A percentile compares a stretch with the other conserved stretches of the same genome.
Evolutionary conservation across 2,113 vertebrate species (phyloP).

Genomic region (Lycaon pictus): DNA sequence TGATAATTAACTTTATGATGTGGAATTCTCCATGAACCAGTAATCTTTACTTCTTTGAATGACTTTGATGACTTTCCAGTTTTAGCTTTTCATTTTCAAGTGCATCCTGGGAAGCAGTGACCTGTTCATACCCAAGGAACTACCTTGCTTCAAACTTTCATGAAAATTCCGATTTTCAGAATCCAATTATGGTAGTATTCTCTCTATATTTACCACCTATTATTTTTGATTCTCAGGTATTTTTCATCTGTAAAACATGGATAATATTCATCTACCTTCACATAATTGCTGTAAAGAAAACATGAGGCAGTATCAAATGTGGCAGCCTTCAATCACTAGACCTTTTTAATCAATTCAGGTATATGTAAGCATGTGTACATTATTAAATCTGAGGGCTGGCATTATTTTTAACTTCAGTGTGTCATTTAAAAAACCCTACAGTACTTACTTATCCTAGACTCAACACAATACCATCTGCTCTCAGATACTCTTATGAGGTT

Average conservation of each 20-base stretch:
- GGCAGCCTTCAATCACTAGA: not conserved
- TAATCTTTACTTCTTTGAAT: not conserved
- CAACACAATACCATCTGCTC: not conserved
- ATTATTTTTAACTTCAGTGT: slow-evolving; percentile 17
- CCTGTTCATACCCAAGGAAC: not conserved
- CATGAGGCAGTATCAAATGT: not conserved
- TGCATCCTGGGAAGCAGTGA: not conserved
- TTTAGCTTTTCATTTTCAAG: slow-evolving; percentile 6
- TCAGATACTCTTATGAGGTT: slow-evolving; percentile 23
- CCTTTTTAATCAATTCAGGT: not conserved
- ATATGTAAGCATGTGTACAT: not conserved
- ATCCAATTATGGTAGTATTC: not conserved
- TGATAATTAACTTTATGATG: not conserved
- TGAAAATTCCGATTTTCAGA: not conserved
- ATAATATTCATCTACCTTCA: not conserved
- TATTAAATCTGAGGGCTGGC: not conserved
- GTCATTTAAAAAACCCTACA: slow-evolving; percentile 11
- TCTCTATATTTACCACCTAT: not conserved
- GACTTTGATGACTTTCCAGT: not conserved
- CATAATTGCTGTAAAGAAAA: not conserved
- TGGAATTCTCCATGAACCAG: not conserved
- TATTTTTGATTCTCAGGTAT: not conserved
- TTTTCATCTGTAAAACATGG: not conserved
- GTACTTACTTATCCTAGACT: slow-evolving; percentile 4
- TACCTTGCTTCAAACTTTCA: not conserved